Conservation (phyloP, 1,140 invertebrate species). For the Aphelenchoides avenae region DNA sequence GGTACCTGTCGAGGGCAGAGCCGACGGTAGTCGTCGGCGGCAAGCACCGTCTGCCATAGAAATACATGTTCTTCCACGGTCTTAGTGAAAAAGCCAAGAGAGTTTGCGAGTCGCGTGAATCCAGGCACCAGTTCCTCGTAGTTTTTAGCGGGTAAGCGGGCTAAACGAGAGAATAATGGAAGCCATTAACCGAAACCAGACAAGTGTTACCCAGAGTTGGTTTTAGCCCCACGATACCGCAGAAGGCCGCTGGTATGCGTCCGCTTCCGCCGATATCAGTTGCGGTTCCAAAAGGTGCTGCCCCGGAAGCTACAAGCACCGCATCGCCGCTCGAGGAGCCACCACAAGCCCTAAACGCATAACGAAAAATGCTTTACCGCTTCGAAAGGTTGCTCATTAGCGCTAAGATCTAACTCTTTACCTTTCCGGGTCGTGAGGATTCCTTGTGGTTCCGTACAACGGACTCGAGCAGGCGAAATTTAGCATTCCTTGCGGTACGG, state of each 20-base stretch:
- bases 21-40: constrained; percentile 1
- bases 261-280: constrained; percentile 22
- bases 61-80: constrained; percentile 46
- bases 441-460: constrained; percentile 51
- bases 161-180: constrained; percentile 9
- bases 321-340: constrained; percentile 60
- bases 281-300: constrained; percentile 60
- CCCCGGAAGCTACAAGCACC: constrained; percentile 56
- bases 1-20: constrained; percentile 7
- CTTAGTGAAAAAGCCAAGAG: constrained; percentile 52
- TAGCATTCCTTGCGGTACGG: constrained; percentile 61
- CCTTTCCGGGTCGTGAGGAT: constrained; percentile 33
- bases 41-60: constrained; percentile 22
- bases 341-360: constrained; percentile 45
- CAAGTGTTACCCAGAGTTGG: constrained; percentile 48
- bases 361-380: too few relatives aligned
- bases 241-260: constrained; percentile 58
- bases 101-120: constrained; percentile 36
- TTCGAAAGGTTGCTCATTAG: constrained; percentile 24
- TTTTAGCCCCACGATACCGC: constrained; percentile 61
- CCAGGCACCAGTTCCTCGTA: constrained; percentile 43
- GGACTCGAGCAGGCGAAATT: constrained; percentile 52
- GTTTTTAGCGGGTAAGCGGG: constrained; percentile 24
- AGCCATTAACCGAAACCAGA: too few relatives aligned
- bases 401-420: background rate